Base-by-base conservation (phyloP, 2,113 vertebrate genomes). In the Mohoua ochrocephala region DNA sequence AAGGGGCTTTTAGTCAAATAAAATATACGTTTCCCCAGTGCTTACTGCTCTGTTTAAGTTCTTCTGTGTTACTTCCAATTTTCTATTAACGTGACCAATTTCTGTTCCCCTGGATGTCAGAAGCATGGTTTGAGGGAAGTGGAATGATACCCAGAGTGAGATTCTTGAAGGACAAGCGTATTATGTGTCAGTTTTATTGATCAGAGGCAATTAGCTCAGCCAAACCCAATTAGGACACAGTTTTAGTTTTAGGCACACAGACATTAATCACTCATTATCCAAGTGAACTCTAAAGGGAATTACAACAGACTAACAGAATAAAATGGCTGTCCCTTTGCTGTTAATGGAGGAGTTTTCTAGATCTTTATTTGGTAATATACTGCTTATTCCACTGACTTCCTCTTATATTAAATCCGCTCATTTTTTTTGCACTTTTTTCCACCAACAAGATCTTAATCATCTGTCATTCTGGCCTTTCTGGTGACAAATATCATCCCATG, bases 201-300 rank as follows among this genome's bases (percentile, higher is more conserved):
- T 95, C 87, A 93, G 81, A 95, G 65, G 54, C 74, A 91, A 93
- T 96, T 97, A 95, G 85, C 76, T 91, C 80, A 90, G 77, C 68
- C 77, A 91, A 85, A 97, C 71, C 69, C 89, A 96, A 79, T 95
- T 94, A 96, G 88, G 80, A 79, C 80, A 87, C 45, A 76, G 57
- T 96, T 97, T 96, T 92, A 87, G 80, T 95, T 95, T 92, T 85
- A 91, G 84, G 61, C 70, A 91, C 63, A 70, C 78, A 71, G 90
- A 95, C 81, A 87, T 95, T 88, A 95, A 67, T 94, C 87, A 19
- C 78, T 96, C 83, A 77, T 97, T 96, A 89, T 90, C 90, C 73
- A 49, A 93, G 54, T 92, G 71, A 96, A 91, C 23, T 84, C 92
- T 83, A 22, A 87, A 81, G 90, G 73, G 89, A 86, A 83, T 94